phyloP scores from a whole-genome alignment of 1,140 invertebrate genomes.

The Samia ricini region DNA sequence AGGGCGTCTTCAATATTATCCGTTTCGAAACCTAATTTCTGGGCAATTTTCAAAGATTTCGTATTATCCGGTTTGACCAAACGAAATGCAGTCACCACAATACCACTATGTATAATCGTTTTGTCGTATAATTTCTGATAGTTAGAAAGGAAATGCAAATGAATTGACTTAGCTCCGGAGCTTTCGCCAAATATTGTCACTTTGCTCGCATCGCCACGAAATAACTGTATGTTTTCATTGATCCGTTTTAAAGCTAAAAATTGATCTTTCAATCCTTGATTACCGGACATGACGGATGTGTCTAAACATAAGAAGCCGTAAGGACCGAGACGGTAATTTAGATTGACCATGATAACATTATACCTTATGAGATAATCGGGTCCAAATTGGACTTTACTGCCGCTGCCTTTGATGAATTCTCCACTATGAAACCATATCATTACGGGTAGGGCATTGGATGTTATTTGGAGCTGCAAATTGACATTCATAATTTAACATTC shows the following conservation, averaged over 20 bases:
- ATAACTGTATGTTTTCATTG: slow-evolving; percentile 14
- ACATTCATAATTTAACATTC: slow-evolving; percentile 57
- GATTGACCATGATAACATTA: slow-evolving; percentile 11
- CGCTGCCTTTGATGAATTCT: slow-evolving; percentile 2
- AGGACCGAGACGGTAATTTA: slow-evolving; percentile 15
- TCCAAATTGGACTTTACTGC: neutral
- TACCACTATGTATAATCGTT: slow-evolving; percentile 16
- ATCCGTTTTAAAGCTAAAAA: slow-evolving; percentile 15
- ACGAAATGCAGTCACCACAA: neutral
- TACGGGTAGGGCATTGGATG: slow-evolving; percentile 72
- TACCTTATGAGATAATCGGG: slow-evolving; percentile 9
- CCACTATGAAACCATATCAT: slow-evolving; percentile 54
- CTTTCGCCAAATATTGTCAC: slow-evolving; percentile 17
- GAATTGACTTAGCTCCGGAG: slow-evolving; percentile 13
- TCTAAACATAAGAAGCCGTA: slow-evolving; percentile 17
- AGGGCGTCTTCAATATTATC: slow-evolving; percentile 23
- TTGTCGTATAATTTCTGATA: slow-evolving; percentile 12
- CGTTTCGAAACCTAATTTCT: slow-evolving; percentile 26
- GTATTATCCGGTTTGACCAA: slow-evolving; percentile 14
- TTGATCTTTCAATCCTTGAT: slow-evolving; percentile 18
- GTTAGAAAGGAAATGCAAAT: slow-evolving; percentile 13
- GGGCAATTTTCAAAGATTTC: slow-evolving; percentile 24
- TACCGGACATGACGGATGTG: slow-evolving; percentile 9
- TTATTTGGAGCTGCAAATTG: slow-evolving; percentile 41
- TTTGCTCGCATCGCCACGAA: slow-evolving; percentile 11